Evolutionary conservation across 2,797 vertebrate species (phyloP), one percentile per base, ranked within the genome.

Genomic region (Sparus aurata): DNA sequence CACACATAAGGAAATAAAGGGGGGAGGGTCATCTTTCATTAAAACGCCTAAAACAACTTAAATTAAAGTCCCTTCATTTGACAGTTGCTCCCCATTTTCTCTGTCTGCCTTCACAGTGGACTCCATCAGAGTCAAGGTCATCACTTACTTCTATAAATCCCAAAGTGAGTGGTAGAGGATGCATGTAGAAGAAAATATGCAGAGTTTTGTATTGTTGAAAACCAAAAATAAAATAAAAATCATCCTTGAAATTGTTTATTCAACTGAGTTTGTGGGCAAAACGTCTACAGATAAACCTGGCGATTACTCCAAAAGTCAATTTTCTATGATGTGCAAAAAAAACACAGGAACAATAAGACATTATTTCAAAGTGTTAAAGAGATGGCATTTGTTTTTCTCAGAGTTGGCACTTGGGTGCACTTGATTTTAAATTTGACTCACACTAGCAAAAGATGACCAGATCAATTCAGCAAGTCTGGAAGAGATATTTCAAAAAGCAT

Each of bases 91-190:
- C 58, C 69, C 18, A 1, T 27, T 67, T 43, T 60, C 27, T 67
- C 38, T 15, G 59, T 82, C 75, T 66, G 65, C 55, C 69, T 84
- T 91, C 86, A 91, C 80, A 89, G 85, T 89, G 77, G 70, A 92
- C 83, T 91, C 85, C 16, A 47, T 79, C 72, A 79, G 79, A 77
- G 75, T 75, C 66, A 0, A 65, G 84, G 81, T 87, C 73, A 77
- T 85, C 65, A 55, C 52, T 61, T 70, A 34, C 54, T 62, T 71
- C 38, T 25, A 50, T 58, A n/a, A 80, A 69, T 67, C 52, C 69
- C 23, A 53, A 74, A 16, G 25, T 62, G 34, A 64, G 20, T 22
- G 4, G 27, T 3, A 27, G 73, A 65, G 30, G 30, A 50, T 63
- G 49, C 5, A 59, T 54, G 55, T 47, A 85, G 80, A 79, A 85